These are phyloP conservation scores for Drosophila seguyi DNA, from an alignment of 1,140 invertebrate species.

Conservation along the genomic window DNA sequence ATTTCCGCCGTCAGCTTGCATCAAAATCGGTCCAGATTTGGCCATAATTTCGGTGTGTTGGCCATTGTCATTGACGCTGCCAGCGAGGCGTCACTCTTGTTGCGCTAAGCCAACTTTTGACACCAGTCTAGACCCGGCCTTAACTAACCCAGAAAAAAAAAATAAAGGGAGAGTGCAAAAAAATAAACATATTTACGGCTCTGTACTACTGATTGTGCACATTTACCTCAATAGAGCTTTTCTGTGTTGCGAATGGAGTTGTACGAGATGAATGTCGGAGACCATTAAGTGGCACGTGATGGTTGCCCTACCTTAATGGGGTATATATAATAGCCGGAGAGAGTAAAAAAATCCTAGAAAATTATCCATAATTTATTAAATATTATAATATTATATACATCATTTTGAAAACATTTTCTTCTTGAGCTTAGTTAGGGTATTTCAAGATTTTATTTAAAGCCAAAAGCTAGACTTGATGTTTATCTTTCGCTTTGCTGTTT, in stretches of 20 bases:
- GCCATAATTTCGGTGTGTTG: constrained; percentile 21
- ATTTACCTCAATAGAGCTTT: constrained; percentile 8
- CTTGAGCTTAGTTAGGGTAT: not conserved
- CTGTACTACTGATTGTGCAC: constrained; percentile 4
- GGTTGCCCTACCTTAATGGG: not conserved
- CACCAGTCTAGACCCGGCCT: constrained; percentile 32
- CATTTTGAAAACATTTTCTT: too few species aligned
- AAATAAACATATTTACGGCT: constrained; percentile 1
- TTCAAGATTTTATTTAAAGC: not conserved
- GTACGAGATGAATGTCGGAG: not conserved
- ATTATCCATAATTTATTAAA: not conserved
- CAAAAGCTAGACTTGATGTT: too few species aligned
- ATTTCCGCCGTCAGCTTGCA: constrained; percentile 12
- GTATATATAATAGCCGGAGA: not conserved
- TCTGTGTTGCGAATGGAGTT: constrained; percentile 20
- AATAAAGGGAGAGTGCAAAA: not conserved
- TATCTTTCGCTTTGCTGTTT: constrained; percentile 32
- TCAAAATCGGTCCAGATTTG: constrained; percentile 30
- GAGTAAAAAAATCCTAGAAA: not conserved
- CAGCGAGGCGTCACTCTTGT: constrained; percentile 18
- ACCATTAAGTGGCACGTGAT: constrained; percentile 12
- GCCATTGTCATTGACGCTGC: constrained; percentile 12
- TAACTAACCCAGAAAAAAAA: not conserved
- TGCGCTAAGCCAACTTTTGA: constrained; percentile 44
- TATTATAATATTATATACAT: too few species aligned